Evolutionary conservation across 2,113 vertebrate species (phyloP), one percentile per base, ranked within the genome.

Genomic region (Lonchura striata): DNA sequence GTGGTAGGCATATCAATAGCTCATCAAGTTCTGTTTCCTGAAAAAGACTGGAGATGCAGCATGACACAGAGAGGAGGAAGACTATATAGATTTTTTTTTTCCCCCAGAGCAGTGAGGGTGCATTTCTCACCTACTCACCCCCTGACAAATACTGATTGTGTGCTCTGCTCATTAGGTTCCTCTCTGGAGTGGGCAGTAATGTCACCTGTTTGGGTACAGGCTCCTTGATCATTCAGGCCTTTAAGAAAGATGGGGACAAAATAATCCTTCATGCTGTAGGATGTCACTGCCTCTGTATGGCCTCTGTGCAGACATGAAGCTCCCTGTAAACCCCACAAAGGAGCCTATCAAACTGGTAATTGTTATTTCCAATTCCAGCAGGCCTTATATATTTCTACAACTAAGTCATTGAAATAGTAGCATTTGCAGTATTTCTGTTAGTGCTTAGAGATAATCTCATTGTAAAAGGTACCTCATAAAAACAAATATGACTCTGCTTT

Each of bases 391-490:
- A 80, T 60, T 81, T 90, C 54, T 56, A 47, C 37, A 71, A 39
- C 15, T 46, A 53, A 84, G 35, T 54, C 66, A 76, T 25, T 75
- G 60, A 82, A 90, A 71, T 15, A 35, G 11, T 31, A 66, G 6
- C 23, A 56, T 75, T 94, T 94, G 7, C 61, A 82, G 16, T 47
- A 56, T 75, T 86, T 96, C 52, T 84, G 24, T 64, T 83, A 88
- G 22, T 60, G 50, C 35, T 70, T 49, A 47, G 63, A 83, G 59
- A 59, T 57, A 66, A 69, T 37, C 52, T 74, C n/a, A 41, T 66
- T 80, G 66, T 80, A 57, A 89, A 86, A 93, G 37, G 28, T 61
- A 69, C 46, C 56, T 94, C 84, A 68, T 93, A 86, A 88, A 95
- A 96, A 22, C 31, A 88, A 74, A 87, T 84, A 60, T 46, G 17